A percentile compares a stretch with the other conserved stretches of the same genome.
Evolutionary conservation across 2,888 invertebrate species (phyloP).

Genomic region (Galerucella nymphaeae): DNA sequence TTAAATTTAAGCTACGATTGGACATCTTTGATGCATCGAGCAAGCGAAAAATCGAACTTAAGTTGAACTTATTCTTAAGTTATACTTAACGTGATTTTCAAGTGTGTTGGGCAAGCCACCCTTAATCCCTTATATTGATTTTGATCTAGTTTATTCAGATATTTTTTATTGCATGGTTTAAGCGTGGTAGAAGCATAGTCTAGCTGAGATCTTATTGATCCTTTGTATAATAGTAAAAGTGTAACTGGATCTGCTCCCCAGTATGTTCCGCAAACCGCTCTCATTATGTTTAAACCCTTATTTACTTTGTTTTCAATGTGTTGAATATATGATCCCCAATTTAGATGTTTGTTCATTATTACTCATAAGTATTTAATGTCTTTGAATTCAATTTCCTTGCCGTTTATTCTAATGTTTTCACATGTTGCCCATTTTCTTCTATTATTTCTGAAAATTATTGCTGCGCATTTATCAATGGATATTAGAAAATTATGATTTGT

Average conservation of each 20-base stretch:
- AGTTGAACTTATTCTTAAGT: no score
- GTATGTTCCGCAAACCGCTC: constrained; percentile 12
- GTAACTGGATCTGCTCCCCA: background rate
- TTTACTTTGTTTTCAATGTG: constrained; percentile 17
- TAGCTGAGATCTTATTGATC: no score
- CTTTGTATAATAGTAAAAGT: no score
- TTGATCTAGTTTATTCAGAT: no score
- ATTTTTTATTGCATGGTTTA: no score
- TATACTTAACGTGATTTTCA: no score
- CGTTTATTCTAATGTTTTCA: background rate
- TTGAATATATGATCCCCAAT: constrained; percentile 8
- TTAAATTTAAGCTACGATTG: no score
- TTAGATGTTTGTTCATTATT: constrained; percentile 33
- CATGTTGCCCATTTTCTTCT: background rate
- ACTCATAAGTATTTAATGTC: constrained; percentile 32
- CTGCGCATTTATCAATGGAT: constrained; percentile 19
- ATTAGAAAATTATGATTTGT: constrained; percentile 21
- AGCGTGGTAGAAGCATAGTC: no score
- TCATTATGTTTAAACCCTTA: constrained; percentile 35
- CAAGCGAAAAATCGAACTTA: no score
- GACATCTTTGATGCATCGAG: no score
- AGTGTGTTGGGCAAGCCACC: no score
- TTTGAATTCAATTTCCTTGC: constrained; percentile 18
- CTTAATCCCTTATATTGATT: no score
- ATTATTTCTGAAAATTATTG: constrained; percentile 33